Evolutionary conservation across 2,888 invertebrate genomes (phyloP).

Genomic region (Allolobophora icterica): DNA sequence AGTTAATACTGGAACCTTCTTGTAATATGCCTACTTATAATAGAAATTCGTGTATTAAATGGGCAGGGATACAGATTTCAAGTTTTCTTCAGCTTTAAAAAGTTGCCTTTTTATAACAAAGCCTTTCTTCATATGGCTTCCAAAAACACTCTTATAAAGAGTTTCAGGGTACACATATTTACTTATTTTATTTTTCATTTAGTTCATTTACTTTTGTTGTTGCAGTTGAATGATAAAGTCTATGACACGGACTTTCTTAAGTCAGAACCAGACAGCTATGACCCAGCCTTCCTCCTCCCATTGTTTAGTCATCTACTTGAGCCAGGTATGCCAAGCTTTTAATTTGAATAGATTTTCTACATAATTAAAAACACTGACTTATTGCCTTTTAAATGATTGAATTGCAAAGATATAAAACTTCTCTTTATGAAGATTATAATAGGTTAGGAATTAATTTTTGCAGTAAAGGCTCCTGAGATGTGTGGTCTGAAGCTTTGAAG

Average conservation of each 20-base stretch:
- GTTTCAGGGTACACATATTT: neutral
- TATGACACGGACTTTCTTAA: neutral
- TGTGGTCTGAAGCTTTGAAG: neutral
- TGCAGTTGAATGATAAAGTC: conserved; percentile 14
- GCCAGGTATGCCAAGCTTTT: conserved; percentile 66
- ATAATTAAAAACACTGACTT: neutral
- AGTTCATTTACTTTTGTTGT: neutral
- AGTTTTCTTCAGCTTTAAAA: neutral
- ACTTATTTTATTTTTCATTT: neutral
- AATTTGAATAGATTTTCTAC: neutral
- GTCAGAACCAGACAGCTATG: conserved; percentile 71
- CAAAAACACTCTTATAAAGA: neutral
- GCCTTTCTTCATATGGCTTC: neutral
- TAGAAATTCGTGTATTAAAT: neutral
- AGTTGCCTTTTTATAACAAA: neutral
- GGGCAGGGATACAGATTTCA: neutral
- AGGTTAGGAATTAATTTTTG: neutral
- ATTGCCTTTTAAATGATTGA: neutral
- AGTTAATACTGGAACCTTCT: too few species aligned
- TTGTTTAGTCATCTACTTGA: conserved; percentile 78
- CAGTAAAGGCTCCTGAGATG: neutral
- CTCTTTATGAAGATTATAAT: neutral
- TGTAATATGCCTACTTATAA: too few species aligned
- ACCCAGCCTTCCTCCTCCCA: conserved; percentile 82
- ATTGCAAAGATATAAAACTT: neutral